A percentile compares a stretch with the other conserved stretches of the same genome.
These are phyloP conservation scores for Bombus waltoni DNA, from an alignment of 1,140 invertebrate genomes.

Conservation along the genomic window DNA sequence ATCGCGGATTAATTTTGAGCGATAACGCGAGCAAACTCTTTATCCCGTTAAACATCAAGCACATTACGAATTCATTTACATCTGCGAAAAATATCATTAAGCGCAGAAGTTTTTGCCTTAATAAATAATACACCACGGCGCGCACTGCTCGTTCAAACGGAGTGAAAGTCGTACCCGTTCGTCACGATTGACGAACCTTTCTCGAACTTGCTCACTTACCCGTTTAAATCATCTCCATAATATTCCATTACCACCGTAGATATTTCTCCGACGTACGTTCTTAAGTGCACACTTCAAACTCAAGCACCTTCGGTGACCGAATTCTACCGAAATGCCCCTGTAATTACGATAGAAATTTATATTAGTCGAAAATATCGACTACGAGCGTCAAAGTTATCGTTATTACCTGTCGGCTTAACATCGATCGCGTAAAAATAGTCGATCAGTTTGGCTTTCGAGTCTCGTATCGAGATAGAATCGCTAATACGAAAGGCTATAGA, in stretches of 20 bases:
- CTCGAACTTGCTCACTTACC: constrained; percentile 15
- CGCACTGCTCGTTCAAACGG: constrained; percentile 25
- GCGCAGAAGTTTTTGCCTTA: too few relatives aligned
- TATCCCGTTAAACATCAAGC: neutral
- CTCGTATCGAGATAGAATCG: too few relatives aligned
- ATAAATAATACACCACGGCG: neutral
- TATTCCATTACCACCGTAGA: neutral
- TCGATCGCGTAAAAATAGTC: too few relatives aligned
- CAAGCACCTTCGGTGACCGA: neutral
- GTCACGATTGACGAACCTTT: constrained; percentile 32
- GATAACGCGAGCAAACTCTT: neutral
- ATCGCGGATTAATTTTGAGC: neutral
- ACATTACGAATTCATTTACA: neutral
- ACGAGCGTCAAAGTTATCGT: neutral
- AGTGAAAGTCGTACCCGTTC: constrained; percentile 50
- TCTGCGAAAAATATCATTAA: neutral
- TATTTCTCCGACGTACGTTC: neutral
- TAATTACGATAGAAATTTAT: neutral
- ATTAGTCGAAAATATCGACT: neutral
- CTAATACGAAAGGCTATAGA: too few relatives aligned
- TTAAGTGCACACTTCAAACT: neutral
- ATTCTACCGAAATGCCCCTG: neutral
- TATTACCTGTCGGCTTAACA: too few relatives aligned
- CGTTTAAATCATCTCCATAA: constrained; percentile 8
- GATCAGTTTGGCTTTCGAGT: too few relatives aligned